These are phyloP conservation scores for Cephus runcator DNA, from an alignment of 2,888 invertebrate genomes.

Conservation along the genomic window DNA sequence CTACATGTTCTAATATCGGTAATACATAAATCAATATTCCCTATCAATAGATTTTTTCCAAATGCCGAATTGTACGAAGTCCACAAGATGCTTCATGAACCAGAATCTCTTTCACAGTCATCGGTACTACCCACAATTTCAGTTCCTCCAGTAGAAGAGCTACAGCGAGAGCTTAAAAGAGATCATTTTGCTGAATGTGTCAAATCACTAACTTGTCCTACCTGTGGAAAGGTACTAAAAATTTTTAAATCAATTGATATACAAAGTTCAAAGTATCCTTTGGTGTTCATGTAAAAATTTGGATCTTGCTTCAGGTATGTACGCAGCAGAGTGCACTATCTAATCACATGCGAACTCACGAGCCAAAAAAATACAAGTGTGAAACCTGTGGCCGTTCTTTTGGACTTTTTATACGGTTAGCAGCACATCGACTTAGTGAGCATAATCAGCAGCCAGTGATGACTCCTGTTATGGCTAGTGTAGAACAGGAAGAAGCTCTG, in stretches of 20 bases:
- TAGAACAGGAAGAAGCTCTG: constrained; percentile 56
- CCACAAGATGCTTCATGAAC: constrained; percentile 48
- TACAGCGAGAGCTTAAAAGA: constrained; percentile 32
- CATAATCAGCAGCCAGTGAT: constrained; percentile 47
- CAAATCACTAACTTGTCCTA: constrained; percentile 51
- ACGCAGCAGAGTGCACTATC: constrained; percentile 58
- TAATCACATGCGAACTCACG: constrained; percentile 59
- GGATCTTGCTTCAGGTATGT: constrained; percentile 38
- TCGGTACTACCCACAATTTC: background rate
- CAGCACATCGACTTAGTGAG: constrained; percentile 51
- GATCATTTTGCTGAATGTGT: constrained; percentile 41
- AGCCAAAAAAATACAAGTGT: constrained; percentile 56
- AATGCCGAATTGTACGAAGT: constrained; percentile 41
- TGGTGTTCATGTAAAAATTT: background rate
- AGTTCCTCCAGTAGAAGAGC: constrained; percentile 24
- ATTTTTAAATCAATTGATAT: background rate
- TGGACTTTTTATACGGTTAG: constrained; percentile 52
- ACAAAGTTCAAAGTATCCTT: background rate
- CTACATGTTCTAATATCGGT: background rate
- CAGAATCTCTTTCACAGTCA: constrained; percentile 12
- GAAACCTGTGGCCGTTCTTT: constrained; percentile 55
- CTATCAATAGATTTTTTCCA: constrained; percentile 44
- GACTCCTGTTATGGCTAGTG: constrained; percentile 41
- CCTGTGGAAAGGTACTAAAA: constrained; percentile 51
- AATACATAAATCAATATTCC: background rate